A percentile compares a stretch with the other conserved stretches of the same genome.
Evolutionary conservation across 2,888 invertebrate genomes (phyloP).

Genomic region (Sipha maydis): DNA sequence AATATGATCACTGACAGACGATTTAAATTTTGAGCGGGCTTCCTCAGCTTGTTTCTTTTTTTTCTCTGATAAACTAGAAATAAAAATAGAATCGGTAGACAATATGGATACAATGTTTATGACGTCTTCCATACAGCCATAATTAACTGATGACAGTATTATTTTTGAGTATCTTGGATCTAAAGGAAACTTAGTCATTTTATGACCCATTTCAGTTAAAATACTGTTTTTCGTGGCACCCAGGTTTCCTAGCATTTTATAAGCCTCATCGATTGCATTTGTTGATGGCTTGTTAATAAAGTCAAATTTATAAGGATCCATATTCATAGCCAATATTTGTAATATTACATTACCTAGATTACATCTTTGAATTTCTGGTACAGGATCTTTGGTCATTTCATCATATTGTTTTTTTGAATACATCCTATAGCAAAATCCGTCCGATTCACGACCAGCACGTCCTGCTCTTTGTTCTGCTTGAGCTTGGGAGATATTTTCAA

Average conservation of each 20-base stretch:
- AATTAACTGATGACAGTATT: constrained; percentile 79
- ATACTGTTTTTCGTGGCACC: constrained; percentile 77
- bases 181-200: constrained; percentile 91
- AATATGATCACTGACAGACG: constrained; percentile 90
- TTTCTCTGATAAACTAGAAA: constrained; percentile 71
- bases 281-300: constrained; percentile 88
- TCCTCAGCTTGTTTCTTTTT: constrained; percentile 81
- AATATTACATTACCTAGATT: constrained; percentile 80
- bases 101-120: constrained; percentile 87
- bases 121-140: constrained; percentile 79
- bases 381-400: constrained; percentile 75
- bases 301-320: constrained; percentile 85
- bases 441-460: constrained; percentile 86
- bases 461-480: constrained; percentile 95
- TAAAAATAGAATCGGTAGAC: constrained; percentile 88
- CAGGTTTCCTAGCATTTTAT: constrained; percentile 67
- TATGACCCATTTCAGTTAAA: constrained; percentile 81
- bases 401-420: constrained; percentile 84
- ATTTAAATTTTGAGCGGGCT: constrained; percentile 79
- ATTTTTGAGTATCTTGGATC: constrained; percentile 90
- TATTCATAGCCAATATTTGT: constrained; percentile 84
- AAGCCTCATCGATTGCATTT: constrained; percentile 69
- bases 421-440: constrained; percentile 87
- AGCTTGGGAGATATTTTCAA: constrained; percentile 86
- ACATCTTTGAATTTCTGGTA: constrained; percentile 87